These are phyloP conservation scores for Phaonia tiefii DNA, from an alignment of 2,888 invertebrate genomes.

Conservation along the genomic window DNA sequence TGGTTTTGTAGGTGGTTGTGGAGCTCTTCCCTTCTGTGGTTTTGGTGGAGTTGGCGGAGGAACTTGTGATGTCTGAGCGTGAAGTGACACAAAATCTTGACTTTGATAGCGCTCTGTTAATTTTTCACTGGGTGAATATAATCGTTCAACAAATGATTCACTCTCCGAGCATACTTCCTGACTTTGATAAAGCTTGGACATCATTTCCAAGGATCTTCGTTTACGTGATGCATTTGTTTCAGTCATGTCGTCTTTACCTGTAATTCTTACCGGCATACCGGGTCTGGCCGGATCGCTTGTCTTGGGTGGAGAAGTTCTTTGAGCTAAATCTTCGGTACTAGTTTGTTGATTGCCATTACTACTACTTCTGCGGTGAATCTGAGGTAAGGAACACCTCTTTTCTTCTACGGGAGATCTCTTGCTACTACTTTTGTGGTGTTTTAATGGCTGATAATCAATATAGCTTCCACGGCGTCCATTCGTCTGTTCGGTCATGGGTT, in stretches of 20 bases:
- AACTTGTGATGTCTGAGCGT: constrained; percentile 61
- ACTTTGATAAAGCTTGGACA: constrained; percentile 83
- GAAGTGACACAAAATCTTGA: constrained; percentile 83
- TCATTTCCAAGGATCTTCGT: constrained; percentile 81
- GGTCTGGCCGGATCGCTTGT: constrained; percentile 62
- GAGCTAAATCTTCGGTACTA: constrained; percentile 70
- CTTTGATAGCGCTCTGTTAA: constrained; percentile 85
- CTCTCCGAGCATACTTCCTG: constrained; percentile 82
- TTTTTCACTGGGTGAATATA: constrained; percentile 84
- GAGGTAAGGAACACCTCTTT: constrained; percentile 74
- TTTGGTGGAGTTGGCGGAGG: constrained; percentile 57
- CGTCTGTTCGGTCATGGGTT: constrained; percentile 63
- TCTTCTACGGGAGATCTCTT: constrained; percentile 75
- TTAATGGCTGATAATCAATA: constrained; percentile 78
- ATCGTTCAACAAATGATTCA: constrained; percentile 82
- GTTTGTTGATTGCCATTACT: constrained; percentile 73
- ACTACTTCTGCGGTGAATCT: constrained; percentile 76
- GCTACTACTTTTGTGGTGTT: constrained; percentile 75
- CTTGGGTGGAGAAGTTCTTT: constrained; percentile 68
- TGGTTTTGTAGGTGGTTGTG: constrained; percentile 72
- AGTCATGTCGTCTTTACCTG: constrained; percentile 68
- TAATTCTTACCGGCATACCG: constrained; percentile 73
- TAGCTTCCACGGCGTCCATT: constrained; percentile 71
- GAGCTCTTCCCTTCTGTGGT: constrained; percentile 72
- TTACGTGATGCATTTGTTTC: constrained; percentile 78